These are phyloP conservation scores for Poecilia latipinna DNA, from an alignment of 2,113 vertebrate species.

Conservation along the genomic window DNA sequence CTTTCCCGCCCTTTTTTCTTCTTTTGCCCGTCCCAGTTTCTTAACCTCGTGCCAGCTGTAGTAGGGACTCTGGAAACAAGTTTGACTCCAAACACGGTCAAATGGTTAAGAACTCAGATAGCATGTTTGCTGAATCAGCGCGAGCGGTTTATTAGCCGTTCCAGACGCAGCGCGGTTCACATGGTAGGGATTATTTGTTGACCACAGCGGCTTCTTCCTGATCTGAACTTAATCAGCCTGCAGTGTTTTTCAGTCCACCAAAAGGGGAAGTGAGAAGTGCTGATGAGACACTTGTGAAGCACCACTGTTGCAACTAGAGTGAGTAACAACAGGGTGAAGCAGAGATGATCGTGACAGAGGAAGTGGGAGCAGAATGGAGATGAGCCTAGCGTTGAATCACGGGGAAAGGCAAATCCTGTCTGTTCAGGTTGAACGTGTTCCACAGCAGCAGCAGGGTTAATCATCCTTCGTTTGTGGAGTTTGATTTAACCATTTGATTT, in stretches of 20 bases:
- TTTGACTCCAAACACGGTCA: constrained; percentile 46
- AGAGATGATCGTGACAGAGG: constrained; percentile 57
- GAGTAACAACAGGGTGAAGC: constrained; percentile 76
- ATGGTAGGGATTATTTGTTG: constrained; percentile 63
- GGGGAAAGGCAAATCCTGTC: constrained; percentile 17
- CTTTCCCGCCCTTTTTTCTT: constrained; percentile 71
- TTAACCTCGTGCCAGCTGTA: constrained; percentile 17
- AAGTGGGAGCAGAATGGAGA: constrained; percentile 51
- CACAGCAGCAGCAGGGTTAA: neutral
- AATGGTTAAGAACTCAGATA: constrained; percentile 22
- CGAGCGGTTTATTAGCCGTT: constrained; percentile 47
- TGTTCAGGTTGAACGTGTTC: constrained; percentile 5
- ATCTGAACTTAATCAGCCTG: constrained; percentile 55
- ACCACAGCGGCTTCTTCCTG: constrained; percentile 64
- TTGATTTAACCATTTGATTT: neutral
- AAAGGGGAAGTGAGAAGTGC: constrained; percentile 76
- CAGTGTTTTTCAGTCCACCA: constrained; percentile 45
- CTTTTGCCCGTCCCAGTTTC: constrained; percentile 53
- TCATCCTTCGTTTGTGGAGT: neutral
- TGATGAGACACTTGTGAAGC: constrained; percentile 73
- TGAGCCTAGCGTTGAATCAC: constrained; percentile 26
- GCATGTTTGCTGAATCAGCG: constrained; percentile 64
- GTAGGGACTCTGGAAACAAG: constrained; percentile 58
- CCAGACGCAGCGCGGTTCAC: constrained; percentile 49
- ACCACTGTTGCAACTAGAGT: constrained; percentile 55